phyloP scores from a whole-genome alignment of 1,140 invertebrate genomes.

The Bombus difficillimus region DNA sequence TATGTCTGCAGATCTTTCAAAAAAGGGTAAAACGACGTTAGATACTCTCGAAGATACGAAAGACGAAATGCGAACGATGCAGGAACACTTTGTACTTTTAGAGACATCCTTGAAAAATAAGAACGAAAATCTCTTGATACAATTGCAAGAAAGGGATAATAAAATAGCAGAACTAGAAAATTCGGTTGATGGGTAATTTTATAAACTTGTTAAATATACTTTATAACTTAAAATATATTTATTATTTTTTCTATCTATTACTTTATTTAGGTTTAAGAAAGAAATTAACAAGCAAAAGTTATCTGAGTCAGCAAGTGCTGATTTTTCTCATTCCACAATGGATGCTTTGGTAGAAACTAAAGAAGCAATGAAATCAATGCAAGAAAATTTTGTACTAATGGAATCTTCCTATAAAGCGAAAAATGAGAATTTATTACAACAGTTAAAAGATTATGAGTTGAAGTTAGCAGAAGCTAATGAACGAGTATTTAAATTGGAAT shows the following conservation, averaged over 20 bases:
- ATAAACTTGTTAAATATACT: background rate
- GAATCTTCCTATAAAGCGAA: slow-evolving; percentile 81
- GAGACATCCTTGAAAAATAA: slow-evolving; percentile 89
- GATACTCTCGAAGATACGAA: slow-evolving; percentile 90
- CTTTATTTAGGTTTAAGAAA: slow-evolving; percentile 69
- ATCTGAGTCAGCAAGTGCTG: slow-evolving; percentile 69
- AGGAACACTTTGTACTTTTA: slow-evolving; percentile 88
- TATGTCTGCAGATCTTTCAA: slow-evolving; percentile 89
- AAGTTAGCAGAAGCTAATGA: slow-evolving; percentile 75
- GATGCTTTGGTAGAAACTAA: slow-evolving; percentile 84
- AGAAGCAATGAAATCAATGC: slow-evolving; percentile 84
- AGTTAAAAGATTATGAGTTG: slow-evolving; percentile 75
- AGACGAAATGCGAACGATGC: slow-evolving; percentile 91
- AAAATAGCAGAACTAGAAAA: slow-evolving; percentile 80
- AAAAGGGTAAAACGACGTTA: slow-evolving; percentile 88
- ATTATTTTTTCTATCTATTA: background rate
- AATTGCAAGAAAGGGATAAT: slow-evolving; percentile 84
- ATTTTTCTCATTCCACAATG: slow-evolving; percentile 79
- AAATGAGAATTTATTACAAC: slow-evolving; percentile 77
- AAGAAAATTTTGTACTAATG: slow-evolving; percentile 84
- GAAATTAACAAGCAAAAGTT: slow-evolving; percentile 72
- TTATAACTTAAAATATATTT: background rate
- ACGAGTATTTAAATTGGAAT: slow-evolving; percentile 74
- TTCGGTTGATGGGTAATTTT: slow-evolving; percentile 71
- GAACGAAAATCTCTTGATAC: slow-evolving; percentile 81